Evolutionary conservation across 2,888 invertebrate genomes (phyloP).

Genomic region (Eupithecia centaureata): DNA sequence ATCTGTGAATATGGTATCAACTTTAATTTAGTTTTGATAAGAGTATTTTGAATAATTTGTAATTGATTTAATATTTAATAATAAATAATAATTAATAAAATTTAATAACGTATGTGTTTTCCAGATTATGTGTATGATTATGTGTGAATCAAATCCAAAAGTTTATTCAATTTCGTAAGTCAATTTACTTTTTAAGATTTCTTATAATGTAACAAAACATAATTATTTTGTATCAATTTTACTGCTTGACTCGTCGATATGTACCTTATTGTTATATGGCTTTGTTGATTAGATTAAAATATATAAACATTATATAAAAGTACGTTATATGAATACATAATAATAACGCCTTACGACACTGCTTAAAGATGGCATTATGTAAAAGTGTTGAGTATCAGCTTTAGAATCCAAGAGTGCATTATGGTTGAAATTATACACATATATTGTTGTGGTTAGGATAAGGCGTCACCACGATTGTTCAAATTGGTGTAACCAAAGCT

Average conservation of each 20-base stretch:
- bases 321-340: slow-evolving; percentile 10
- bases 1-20: slow-evolving; percentile 3
- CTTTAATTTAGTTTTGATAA: slow-evolving; percentile 16
- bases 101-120: slow-evolving; percentile 3
- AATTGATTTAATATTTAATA: neutral
- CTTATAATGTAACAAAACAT: neutral
- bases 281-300: slow-evolving; percentile 25
- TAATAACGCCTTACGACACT: slow-evolving; percentile 15
- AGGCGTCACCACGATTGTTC: slow-evolving; percentile 41
- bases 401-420: slow-evolving; percentile 14
- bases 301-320: slow-evolving; percentile 16
- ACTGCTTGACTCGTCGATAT: slow-evolving; percentile 14
- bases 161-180: slow-evolving; percentile 7
- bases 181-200: slow-evolving; percentile 16
- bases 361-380: slow-evolving; percentile 7
- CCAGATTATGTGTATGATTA: slow-evolving; percentile 17
- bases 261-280: slow-evolving; percentile 26
- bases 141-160: slow-evolving; percentile 10
- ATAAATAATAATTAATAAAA: neutral
- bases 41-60: slow-evolving; percentile 13
- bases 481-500: slow-evolving; percentile 56
- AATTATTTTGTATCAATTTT: neutral
- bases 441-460: slow-evolving; percentile 33
- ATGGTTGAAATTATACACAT: slow-evolving; percentile 18
- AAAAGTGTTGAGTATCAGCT: neutral